phyloP scores from a whole-genome alignment of 2,113 vertebrate species.

The Recurvirostra avosetta region DNA sequence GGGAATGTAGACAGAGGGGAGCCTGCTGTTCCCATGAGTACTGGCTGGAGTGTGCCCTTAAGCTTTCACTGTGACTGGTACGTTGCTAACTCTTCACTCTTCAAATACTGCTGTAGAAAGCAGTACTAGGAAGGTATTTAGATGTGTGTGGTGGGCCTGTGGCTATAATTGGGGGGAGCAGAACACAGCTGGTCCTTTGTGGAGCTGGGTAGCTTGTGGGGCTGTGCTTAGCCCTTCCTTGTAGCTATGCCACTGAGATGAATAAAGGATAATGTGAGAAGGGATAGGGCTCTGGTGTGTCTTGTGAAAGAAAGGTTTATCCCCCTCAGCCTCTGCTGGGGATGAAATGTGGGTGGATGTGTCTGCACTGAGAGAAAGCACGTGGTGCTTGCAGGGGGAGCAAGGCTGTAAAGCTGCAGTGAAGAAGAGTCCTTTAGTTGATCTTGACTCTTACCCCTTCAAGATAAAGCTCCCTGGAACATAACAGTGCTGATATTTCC shows the following conservation, averaged over 20 bases:
- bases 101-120: neutral
- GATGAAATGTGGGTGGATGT: neutral
- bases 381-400: neutral
- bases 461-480: neutral
- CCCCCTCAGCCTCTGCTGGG: neutral
- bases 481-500: neutral
- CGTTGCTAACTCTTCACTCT: accelerated
- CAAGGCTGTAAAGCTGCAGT: neutral
- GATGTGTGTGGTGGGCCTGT: neutral
- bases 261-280: neutral
- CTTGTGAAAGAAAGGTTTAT: neutral
- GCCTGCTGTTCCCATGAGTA: neutral
- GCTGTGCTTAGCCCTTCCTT: neutral
- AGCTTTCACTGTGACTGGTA: neutral
- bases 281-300: neutral
- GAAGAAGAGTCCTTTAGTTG: neutral
- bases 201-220: neutral
- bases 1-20: neutral
- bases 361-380: neutral
- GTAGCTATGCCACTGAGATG: neutral
- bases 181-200: neutral
- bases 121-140: neutral
- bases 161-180: accelerated
- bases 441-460: neutral
- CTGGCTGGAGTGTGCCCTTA: neutral